phyloP scores from a whole-genome alignment of 2,797 vertebrate species.

The Champsocephalus gunnari region DNA sequence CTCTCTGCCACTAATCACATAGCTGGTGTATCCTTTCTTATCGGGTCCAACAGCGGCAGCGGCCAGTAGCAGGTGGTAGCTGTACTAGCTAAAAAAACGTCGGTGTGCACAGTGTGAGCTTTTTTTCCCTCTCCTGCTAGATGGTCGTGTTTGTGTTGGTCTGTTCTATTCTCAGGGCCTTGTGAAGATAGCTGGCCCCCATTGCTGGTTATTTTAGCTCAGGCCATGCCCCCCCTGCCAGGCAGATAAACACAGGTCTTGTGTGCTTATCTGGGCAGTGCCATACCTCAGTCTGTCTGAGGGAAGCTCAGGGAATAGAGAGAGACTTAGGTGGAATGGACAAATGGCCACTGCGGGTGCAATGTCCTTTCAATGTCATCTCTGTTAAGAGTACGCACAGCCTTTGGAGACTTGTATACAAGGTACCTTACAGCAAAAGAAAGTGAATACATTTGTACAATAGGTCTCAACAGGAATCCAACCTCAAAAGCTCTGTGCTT shows the following conservation, averaged over 20 bases:
- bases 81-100: constrained; percentile 71
- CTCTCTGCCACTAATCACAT: constrained; percentile 66
- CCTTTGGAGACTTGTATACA: constrained; percentile 32
- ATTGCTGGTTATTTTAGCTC: constrained; percentile 73
- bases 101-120: constrained; percentile 65
- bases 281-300: constrained; percentile 60
- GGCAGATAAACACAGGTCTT: constrained; percentile 74
- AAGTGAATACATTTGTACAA: constrained; percentile 35
- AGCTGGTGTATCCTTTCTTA: constrained; percentile 67
- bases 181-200: constrained; percentile 73
- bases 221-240: constrained; percentile 61
- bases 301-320: constrained; percentile 61
- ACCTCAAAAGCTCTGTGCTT: constrained; percentile 9
- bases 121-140: constrained; percentile 11
- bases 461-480: constrained; percentile 37
- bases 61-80: constrained; percentile 71
- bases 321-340: constrained; percentile 61
- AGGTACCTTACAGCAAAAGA: constrained; percentile 36
- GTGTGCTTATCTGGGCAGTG: constrained; percentile 74
- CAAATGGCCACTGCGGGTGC: constrained; percentile 56
- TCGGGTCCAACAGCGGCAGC: constrained; percentile 71
- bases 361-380: constrained; percentile 71
- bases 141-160: constrained; percentile 54
- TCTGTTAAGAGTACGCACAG: constrained; percentile 28
- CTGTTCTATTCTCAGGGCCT: constrained; percentile 64